Conservation (phyloP, 2,113 vertebrate genomes). For the Oncorhynchus mykiss region DNA sequence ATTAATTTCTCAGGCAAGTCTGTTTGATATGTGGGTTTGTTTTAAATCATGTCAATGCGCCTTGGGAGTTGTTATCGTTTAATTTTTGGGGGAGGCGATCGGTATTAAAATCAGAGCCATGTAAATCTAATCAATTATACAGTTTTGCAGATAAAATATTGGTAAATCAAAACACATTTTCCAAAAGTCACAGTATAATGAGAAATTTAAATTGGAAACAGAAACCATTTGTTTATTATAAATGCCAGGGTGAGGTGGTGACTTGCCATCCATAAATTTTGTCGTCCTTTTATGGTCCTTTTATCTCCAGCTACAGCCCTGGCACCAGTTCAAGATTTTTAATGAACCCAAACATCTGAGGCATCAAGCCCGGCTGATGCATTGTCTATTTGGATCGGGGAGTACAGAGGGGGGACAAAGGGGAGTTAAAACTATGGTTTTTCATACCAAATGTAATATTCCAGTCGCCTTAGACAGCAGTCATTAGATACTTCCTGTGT, state of each 20-base stretch:
- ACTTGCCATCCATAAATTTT: constrained; percentile 80
- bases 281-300: constrained; percentile 76
- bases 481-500: constrained; percentile 60
- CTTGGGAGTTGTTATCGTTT: constrained; percentile 68
- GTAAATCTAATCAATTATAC: constrained; percentile 80
- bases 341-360: constrained; percentile 80
- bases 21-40: constrained; percentile 70
- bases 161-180: constrained; percentile 77
- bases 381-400: constrained; percentile 75
- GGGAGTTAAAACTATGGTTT: constrained; percentile 41
- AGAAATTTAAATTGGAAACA: constrained; percentile 77
- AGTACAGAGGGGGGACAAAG: constrained; percentile 62
- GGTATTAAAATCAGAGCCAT: constrained; percentile 76
- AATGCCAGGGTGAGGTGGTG: constrained; percentile 75
- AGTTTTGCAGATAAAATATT: constrained; percentile 73
- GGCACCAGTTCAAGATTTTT: constrained; percentile 79
- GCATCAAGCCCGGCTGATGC: constrained; percentile 74
- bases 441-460: constrained; percentile 72
- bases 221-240: constrained; percentile 78
- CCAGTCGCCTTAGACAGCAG: constrained; percentile 51
- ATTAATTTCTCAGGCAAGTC: constrained; percentile 65
- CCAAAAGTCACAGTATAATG: constrained; percentile 80
- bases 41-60: constrained; percentile 68
- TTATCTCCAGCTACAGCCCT: constrained; percentile 75
- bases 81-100: constrained; percentile 56